Evolutionary conservation across 1,140 invertebrate genomes (phyloP), one percentile per base, ranked within the genome.

Genomic region (Anadara kagoshimensis): DNA sequence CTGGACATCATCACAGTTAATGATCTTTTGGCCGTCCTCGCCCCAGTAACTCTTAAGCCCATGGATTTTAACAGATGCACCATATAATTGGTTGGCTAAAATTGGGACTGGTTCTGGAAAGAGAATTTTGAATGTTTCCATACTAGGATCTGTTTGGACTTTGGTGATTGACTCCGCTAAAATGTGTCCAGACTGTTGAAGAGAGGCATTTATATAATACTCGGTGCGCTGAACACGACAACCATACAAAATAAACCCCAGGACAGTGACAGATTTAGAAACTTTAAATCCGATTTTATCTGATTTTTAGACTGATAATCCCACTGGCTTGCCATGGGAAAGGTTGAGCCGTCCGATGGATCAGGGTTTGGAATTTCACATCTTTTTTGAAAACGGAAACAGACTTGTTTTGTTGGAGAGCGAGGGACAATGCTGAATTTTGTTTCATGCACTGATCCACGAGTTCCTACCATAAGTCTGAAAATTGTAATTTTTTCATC

Each of bases 21-120:
- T 59, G 12, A 44, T 44, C 18, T 56, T 49, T 45, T 63, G 47
- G 2, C 68, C 68, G 1, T 51, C 59, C 44, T 70, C 68, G 26
- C 68, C 68, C 58, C 59, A 70, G 24, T 70, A 70, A 41, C 57
- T 63, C 20, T 51, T 61, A 7, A 59, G 68, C 20, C 68, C 68
- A 22, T 63, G 58, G 58, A 70, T 53, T 26, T 14, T 62, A 14
- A 63, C 68, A 5, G 59, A 24, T 7, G 63, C 36, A 11, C 58
- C 63, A 26, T 70, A 70, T 18, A 41, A 47, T 26, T 63, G 44
- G 24, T 70, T 70, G 0, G 59, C 47, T 1, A 54, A 47, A 5
- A 70, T 62, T 29, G 62, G 47, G 7, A 70, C 58, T 1, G 68
- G 59, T 45, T 63, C 54, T 5, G 58, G 59, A n/a, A 70, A 70